A percentile compares a stretch with the other conserved stretches of the same genome.
Evolutionary conservation across 2,113 vertebrate species (phyloP).

Genomic region (Saguinus imperator): DNA sequence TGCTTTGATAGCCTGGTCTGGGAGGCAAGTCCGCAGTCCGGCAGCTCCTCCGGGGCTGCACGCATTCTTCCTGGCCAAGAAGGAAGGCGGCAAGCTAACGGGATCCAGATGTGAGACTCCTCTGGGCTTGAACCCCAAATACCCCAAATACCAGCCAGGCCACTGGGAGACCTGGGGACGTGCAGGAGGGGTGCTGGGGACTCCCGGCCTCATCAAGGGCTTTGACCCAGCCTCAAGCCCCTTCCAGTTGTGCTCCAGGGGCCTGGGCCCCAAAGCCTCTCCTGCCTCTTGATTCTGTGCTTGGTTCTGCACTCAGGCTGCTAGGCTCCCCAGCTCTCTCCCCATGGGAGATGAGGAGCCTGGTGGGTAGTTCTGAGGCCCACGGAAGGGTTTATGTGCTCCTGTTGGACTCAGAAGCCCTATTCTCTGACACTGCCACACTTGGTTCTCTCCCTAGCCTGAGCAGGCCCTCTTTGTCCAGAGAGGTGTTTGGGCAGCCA

Average conservation of each 20-base stretch:
- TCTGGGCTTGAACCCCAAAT: conserved; percentile 74
- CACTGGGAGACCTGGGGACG: conserved; percentile 42
- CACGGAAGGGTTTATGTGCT: not conserved
- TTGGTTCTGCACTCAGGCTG: not conserved
- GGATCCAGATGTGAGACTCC: conserved; percentile 70
- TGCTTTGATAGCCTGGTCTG: conserved; percentile 36
- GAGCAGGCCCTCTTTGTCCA: not conserved
- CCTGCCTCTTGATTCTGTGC: not conserved
- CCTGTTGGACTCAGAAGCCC: not conserved
- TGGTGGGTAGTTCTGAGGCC: not conserved
- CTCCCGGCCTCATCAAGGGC: not conserved
- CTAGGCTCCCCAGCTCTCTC: not conserved
- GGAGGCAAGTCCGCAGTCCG: too few relatives aligned
- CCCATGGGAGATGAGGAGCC: not conserved
- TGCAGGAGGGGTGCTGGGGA: not conserved
- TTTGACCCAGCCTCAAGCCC: not conserved
- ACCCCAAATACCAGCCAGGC: conserved; percentile 67
- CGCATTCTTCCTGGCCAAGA: conserved; percentile 62
- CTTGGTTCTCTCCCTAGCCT: not conserved
- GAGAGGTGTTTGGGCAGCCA: not conserved
- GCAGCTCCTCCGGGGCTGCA: conserved; percentile 2
- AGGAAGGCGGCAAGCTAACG: conserved; percentile 54
- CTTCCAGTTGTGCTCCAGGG: not conserved
- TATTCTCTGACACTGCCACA: not conserved
- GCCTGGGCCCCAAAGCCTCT: not conserved